A percentile compares a stretch with the other conserved stretches of the same genome.
Evolutionary conservation across 2,888 invertebrate genomes (phyloP).

Genomic region (Drosophila engyochracea): DNA sequence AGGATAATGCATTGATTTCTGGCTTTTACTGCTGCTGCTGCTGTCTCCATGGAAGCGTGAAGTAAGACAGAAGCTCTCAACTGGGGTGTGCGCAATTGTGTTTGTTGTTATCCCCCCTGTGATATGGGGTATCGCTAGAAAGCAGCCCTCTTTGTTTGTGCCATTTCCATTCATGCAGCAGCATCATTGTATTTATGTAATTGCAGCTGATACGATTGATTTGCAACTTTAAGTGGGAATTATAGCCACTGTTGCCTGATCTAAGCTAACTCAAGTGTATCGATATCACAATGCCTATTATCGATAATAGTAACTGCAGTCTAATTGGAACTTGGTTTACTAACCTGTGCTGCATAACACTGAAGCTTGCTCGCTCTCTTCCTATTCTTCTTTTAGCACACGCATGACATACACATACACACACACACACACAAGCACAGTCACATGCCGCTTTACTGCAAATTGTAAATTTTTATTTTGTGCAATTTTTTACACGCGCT

Average conservation of each 20-base stretch:
- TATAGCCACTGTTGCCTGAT: neutral
- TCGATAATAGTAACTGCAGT: slow-evolving; percentile 5
- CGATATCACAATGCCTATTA: neutral
- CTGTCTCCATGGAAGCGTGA: slow-evolving; percentile 67
- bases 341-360: slow-evolving; percentile 37
- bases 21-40: slow-evolving; percentile 49
- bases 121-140: slow-evolving; percentile 16
- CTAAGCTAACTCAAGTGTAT: slow-evolving; percentile 4
- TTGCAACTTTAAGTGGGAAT: slow-evolving; percentile 9
- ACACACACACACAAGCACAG: neutral
- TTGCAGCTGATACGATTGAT: slow-evolving; percentile 41
- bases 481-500: neutral
- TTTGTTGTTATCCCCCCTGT: slow-evolving; percentile 27
- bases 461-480: slow-evolving; percentile 14
- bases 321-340: slow-evolving; percentile 13
- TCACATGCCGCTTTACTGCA: slow-evolving; percentile 3
- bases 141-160: slow-evolving; percentile 39
- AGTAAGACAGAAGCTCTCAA: slow-evolving; percentile 58
- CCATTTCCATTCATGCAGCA: slow-evolving; percentile 26
- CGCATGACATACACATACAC: neutral
- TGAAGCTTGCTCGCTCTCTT: slow-evolving; percentile 1
- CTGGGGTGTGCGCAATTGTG: slow-evolving; percentile 58
- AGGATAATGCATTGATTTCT: slow-evolving; percentile 76
- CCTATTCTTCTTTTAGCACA: neutral
- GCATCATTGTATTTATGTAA: slow-evolving; percentile 31